Evolutionary conservation across 1,140 invertebrate genomes (phyloP).

Genomic region (Augochlora pura): DNA sequence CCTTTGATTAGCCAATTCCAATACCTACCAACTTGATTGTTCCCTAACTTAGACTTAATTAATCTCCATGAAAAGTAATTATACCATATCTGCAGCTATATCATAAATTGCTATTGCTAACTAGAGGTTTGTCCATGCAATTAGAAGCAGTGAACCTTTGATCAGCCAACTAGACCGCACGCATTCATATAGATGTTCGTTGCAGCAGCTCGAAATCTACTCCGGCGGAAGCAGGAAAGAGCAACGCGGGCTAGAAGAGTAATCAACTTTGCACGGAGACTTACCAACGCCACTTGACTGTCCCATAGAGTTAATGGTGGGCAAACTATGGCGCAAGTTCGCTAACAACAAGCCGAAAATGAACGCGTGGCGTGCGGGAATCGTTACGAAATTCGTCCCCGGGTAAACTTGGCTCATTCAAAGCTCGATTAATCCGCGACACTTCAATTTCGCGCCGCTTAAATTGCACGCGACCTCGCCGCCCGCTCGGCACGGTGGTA

Average conservation of each 20-base stretch:
- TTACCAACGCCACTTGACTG: slow-evolving; percentile 39
- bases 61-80: too few species aligned
- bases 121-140: too few species aligned
- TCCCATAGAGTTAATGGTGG: slow-evolving; percentile 35
- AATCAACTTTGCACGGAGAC: slow-evolving; percentile 45
- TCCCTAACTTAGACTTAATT: too few species aligned
- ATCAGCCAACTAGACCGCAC: too few species aligned
- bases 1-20: too few species aligned
- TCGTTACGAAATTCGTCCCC: slow-evolving; percentile 19
- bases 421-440: slow-evolving; percentile 42
- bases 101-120: too few species aligned
- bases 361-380: slow-evolving; percentile 17
- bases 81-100: too few species aligned
- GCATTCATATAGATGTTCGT: too few species aligned
- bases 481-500: not conserved
- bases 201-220: slow-evolving; percentile 36
- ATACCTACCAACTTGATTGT: too few species aligned
- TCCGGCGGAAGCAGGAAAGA: slow-evolving; percentile 10
- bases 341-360: slow-evolving; percentile 31
- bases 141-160: too few species aligned
- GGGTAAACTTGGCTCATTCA: slow-evolving; percentile 25
- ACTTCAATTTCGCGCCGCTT: slow-evolving; percentile 29
- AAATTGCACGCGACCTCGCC: slow-evolving; percentile 19
- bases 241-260: slow-evolving; percentile 20
- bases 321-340: slow-evolving; percentile 8